Evolutionary conservation across 2,113 vertebrate genomes (phyloP).

Genomic region (Silurus asotus): DNA sequence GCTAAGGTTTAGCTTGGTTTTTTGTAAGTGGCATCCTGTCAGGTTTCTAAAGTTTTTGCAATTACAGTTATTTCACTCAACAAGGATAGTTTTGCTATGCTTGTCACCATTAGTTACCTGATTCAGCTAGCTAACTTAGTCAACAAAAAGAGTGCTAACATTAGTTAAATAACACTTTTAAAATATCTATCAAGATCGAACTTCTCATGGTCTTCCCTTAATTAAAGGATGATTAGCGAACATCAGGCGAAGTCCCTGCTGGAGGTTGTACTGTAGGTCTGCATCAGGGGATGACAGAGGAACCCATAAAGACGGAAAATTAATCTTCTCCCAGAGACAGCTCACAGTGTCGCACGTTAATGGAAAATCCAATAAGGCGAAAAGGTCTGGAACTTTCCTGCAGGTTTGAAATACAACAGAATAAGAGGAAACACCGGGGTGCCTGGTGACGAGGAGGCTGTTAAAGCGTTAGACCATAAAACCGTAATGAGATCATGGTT

Average conservation of each 20-base stretch:
- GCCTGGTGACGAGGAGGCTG: not conserved
- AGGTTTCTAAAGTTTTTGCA: not conserved
- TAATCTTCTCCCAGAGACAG: conserved; percentile 39
- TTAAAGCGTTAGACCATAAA: not conserved
- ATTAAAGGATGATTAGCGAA: conserved; percentile 27
- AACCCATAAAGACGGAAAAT: conserved; percentile 38
- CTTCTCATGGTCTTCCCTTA: not conserved
- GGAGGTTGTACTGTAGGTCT: conserved; percentile 13
- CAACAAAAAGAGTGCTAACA: not conserved
- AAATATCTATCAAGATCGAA: not conserved
- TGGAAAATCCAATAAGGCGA: conserved; percentile 50
- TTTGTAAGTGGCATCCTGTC: not conserved
- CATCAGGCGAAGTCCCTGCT: conserved; percentile 9
- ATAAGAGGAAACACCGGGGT: not conserved
- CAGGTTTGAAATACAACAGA: conserved; percentile 36
- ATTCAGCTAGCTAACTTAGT: not conserved
- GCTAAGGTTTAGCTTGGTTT: not conserved
- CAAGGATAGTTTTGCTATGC: not conserved
- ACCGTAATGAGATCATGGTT: not conserved
- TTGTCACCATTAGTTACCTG: not conserved
- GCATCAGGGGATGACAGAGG: not conserved
- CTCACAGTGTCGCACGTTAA: conserved; percentile 37
- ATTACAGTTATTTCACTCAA: not conserved
- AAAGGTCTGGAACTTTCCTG: conserved; percentile 39
- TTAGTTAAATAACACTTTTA: not conserved